These are phyloP conservation scores for Aphelocoma coerulescens DNA, from an alignment of 2,113 vertebrate species.

Conservation along the genomic window DNA sequence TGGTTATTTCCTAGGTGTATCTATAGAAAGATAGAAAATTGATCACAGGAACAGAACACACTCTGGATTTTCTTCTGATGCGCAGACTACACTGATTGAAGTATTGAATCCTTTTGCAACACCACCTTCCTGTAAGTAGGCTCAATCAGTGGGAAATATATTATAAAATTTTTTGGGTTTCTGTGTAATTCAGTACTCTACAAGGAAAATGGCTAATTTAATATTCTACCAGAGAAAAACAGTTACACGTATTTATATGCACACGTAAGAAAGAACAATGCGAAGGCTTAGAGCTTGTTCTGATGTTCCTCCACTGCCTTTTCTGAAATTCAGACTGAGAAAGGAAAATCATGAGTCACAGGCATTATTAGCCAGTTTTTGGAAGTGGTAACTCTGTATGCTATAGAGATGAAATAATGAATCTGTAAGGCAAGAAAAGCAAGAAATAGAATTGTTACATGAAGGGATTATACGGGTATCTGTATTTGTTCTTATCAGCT, in stretches of 20 bases:
- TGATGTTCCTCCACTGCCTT: not conserved
- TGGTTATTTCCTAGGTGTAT: conserved; percentile 52
- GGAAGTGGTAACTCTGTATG: not conserved
- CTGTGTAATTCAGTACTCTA: not conserved
- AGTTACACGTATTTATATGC: not conserved
- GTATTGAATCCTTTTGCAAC: not conserved
- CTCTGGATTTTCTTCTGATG: conserved; percentile 48
- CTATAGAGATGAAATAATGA: not conserved
- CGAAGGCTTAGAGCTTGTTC: not conserved
- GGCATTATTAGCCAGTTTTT: not conserved
- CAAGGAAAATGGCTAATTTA: not conserved
- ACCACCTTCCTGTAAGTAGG: conserved; percentile 60
- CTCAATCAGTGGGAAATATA: not conserved
- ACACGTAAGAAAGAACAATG: not conserved
- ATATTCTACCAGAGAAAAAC: not conserved
- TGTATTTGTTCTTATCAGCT: not conserved
- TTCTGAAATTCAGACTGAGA: not conserved
- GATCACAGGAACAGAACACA: not conserved
- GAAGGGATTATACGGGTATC: not conserved
- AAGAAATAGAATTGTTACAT: not conserved
- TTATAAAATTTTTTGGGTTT: not conserved
- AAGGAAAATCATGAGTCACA: not conserved
- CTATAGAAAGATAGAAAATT: conserved; percentile 12
- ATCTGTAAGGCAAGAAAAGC: not conserved
- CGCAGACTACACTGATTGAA: not conserved